A percentile compares a stretch with the other conserved stretches of the same genome.
Evolutionary conservation across 2,888 invertebrate genomes (phyloP).

Genomic region (Eilema caniola): DNA sequence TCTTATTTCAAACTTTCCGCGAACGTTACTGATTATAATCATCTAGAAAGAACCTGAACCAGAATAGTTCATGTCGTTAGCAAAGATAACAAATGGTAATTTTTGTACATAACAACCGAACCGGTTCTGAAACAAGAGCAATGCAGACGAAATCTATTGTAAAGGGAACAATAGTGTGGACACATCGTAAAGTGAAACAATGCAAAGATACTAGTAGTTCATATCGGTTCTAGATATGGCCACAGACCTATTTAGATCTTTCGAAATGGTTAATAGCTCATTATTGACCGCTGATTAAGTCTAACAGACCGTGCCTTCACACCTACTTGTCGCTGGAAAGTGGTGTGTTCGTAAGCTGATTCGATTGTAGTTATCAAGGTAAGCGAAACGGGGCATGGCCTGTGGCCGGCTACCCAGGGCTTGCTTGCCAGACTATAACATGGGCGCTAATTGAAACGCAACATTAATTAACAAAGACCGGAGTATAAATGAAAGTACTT

Average conservation of each 20-base stretch:
- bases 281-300: slow-evolving; percentile 19
- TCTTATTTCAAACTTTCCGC: slow-evolving; percentile 41
- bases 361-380: slow-evolving; percentile 4
- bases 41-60: slow-evolving; percentile 44
- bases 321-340: slow-evolving; percentile 10
- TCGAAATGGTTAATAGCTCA: slow-evolving; percentile 16
- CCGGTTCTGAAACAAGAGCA: slow-evolving; percentile 68
- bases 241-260: slow-evolving; percentile 18
- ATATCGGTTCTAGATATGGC: slow-evolving; percentile 61
- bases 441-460: slow-evolving; percentile 3
- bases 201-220: slow-evolving; percentile 62
- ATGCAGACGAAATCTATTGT: slow-evolving; percentile 72
- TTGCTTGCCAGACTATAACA: background rate
- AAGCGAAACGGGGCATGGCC: slow-evolving; percentile 10
- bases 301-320: slow-evolving; percentile 10
- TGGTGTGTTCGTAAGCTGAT: slow-evolving; percentile 1
- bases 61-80: slow-evolving; percentile 51
- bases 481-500: background rate
- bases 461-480: background rate
- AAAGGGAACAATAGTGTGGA: slow-evolving; percentile 74
- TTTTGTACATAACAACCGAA: slow-evolving; percentile 59
- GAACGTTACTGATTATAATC: slow-evolving; percentile 46
- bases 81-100: slow-evolving; percentile 60
- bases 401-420: background rate
- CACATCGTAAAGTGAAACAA: slow-evolving; percentile 76